Conservation (phyloP, 1,140 invertebrate species). For the Sminthurinus signatus region DNA sequence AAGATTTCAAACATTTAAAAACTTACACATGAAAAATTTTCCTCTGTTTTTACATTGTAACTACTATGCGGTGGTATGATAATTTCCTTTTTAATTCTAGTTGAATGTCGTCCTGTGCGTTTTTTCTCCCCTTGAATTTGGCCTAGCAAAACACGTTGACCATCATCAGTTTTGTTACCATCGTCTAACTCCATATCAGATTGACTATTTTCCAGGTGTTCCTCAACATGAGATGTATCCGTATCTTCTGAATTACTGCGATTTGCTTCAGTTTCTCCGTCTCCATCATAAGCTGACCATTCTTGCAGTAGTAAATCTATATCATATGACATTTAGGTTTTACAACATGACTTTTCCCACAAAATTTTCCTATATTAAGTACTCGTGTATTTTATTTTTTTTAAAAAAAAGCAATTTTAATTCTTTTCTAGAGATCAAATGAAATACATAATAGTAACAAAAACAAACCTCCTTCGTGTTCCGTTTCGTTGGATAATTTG, state of each 20-base stretch:
- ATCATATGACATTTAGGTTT: too few relatives aligned
- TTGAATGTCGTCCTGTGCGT: not conserved
- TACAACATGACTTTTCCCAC: too few relatives aligned
- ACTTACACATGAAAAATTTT: constrained; percentile 26
- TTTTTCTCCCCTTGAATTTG: constrained; percentile 5
- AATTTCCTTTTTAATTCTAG: not conserved
- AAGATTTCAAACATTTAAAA: not conserved
- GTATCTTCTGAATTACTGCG: constrained; percentile 33
- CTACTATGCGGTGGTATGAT: constrained; percentile 6
- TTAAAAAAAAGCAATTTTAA: too few relatives aligned
- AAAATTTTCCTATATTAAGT: too few relatives aligned
- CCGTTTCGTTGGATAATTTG: constrained; percentile 27
- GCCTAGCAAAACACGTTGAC: not conserved
- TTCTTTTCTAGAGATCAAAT: too few relatives aligned
- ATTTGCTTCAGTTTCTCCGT: constrained; percentile 23
- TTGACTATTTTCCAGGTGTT: constrained; percentile 39
- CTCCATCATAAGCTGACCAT: constrained; percentile 33
- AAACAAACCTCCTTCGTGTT: constrained; percentile 33
- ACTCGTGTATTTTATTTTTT: too few relatives aligned
- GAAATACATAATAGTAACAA: too few relatives aligned
- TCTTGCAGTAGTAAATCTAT: constrained; percentile 25
- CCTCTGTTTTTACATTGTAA: constrained; percentile 19
- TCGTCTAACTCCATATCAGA: constrained; percentile 43
- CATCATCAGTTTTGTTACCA: not conserved
- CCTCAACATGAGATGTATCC: constrained; percentile 30